Conservation (phyloP, 2,113 vertebrate species). For the Oenanthe oenanthe region DNA sequence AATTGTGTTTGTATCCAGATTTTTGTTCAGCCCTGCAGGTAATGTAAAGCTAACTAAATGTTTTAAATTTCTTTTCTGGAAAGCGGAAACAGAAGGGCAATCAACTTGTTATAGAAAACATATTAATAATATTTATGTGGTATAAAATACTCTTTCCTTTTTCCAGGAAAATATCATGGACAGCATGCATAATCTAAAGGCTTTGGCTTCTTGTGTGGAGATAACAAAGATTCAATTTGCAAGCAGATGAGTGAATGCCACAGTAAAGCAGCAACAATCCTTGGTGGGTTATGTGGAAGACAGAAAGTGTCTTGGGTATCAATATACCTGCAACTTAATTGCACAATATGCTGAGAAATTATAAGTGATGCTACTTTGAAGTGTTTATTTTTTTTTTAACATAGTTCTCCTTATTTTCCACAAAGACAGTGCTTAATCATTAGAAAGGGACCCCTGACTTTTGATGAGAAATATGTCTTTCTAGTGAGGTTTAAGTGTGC, state of each 20-base stretch:
- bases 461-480: not conserved
- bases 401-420: not conserved
- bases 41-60: not conserved
- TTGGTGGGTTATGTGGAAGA: not conserved
- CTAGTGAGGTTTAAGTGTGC: not conserved
- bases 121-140: not conserved
- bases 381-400: not conserved
- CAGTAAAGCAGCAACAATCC: accelerated
- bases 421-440: not conserved
- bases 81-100: not conserved
- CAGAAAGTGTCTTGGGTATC: not conserved
- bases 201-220: not conserved
- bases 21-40: not conserved
- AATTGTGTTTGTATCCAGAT: accelerated
- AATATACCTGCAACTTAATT: not conserved
- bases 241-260: not conserved
- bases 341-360: accelerated
- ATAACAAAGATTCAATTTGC: not conserved
- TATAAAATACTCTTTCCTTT: not conserved
- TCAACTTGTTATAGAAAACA: not conserved
- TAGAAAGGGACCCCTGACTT: not conserved
- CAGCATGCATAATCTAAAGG: not conserved
- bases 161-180: not conserved
- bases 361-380: not conserved
- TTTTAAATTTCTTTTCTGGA: not conserved